A percentile compares a stretch with the other conserved stretches of the same genome.
Conservation (phyloP, 2,888 invertebrate species). For the Micoletzkya japonica region DNA sequence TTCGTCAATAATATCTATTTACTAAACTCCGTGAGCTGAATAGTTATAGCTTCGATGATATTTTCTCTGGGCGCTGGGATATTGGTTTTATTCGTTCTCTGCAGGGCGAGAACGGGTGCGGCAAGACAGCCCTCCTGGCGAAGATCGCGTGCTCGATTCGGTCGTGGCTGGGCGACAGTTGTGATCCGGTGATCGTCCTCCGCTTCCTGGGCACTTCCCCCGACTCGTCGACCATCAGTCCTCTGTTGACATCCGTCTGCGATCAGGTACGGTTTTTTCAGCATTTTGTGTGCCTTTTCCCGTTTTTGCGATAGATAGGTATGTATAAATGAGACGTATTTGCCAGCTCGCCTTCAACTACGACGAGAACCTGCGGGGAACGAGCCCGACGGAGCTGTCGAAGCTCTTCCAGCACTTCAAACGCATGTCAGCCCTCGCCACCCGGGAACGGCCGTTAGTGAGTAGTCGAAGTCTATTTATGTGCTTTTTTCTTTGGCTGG, state of each 20-base stretch:
- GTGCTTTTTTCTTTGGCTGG: neutral
- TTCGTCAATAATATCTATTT: too few species aligned
- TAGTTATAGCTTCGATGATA: too few species aligned
- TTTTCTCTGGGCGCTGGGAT: too few species aligned
- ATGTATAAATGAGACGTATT: neutral
- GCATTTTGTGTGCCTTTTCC: neutral
- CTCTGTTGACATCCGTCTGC: slow-evolving; percentile 90
- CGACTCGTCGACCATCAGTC: slow-evolving; percentile 90
- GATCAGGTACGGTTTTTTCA: slow-evolving; percentile 72
- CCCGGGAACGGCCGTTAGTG: slow-evolving; percentile 80
- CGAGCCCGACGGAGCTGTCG: slow-evolving; percentile 92
- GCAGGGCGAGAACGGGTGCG: slow-evolving; percentile 92
- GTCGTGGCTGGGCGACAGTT: slow-evolving; percentile 64
- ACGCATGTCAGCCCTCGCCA: slow-evolving; percentile 82
- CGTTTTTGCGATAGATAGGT: neutral
- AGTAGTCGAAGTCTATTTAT: neutral
- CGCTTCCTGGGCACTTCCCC: slow-evolving; percentile 92
- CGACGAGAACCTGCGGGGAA: slow-evolving; percentile 77
- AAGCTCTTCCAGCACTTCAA: slow-evolving; percentile 94
- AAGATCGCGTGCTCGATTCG: slow-evolving; percentile 76
- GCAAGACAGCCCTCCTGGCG: slow-evolving; percentile 91
- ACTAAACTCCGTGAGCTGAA: too few species aligned
- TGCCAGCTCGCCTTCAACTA: slow-evolving; percentile 62
- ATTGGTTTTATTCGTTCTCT: too few species aligned
- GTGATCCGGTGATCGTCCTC: slow-evolving; percentile 81